phyloP scores from a whole-genome alignment of 1,140 invertebrate genomes.

The Bombus sibiricus region DNA sequence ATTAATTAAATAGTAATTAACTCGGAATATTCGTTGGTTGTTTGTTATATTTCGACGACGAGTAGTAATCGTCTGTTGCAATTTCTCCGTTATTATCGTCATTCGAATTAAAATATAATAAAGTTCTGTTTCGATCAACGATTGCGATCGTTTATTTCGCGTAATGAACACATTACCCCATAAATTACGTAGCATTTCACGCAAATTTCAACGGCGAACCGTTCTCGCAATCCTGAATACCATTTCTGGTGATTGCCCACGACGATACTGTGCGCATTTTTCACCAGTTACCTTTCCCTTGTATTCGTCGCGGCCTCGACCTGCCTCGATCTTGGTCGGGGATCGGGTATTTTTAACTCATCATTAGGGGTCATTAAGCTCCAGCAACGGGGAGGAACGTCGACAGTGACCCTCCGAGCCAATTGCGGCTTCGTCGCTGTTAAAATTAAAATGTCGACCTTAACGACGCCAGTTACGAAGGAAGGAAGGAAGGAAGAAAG shows the following conservation, averaged over 20 bases:
- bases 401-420: constrained; percentile 32
- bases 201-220: constrained; percentile 8
- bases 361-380: constrained; percentile 39
- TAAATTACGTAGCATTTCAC: neutral
- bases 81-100: constrained; percentile 17
- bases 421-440: constrained; percentile 9
- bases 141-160: constrained; percentile 19
- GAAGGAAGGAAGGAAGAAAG: neutral
- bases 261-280: neutral
- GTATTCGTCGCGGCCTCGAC: constrained; percentile 8
- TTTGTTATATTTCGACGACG: constrained; percentile 28
- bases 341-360: constrained; percentile 37
- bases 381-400: neutral
- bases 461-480: neutral
- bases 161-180: neutral
- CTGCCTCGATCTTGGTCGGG: constrained; percentile 10
- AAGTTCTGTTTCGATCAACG: constrained; percentile 31
- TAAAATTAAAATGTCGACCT: constrained; percentile 32
- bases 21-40: constrained; percentile 1
- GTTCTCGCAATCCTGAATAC: neutral
- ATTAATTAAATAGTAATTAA: constrained; percentile 37
- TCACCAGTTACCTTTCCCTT: neutral
- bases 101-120: constrained; percentile 31
- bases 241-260: too few species aligned
- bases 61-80: constrained; percentile 8